Evolutionary conservation across 2,797 vertebrate genomes (phyloP).

Genomic region (Sus cebifrons): DNA sequence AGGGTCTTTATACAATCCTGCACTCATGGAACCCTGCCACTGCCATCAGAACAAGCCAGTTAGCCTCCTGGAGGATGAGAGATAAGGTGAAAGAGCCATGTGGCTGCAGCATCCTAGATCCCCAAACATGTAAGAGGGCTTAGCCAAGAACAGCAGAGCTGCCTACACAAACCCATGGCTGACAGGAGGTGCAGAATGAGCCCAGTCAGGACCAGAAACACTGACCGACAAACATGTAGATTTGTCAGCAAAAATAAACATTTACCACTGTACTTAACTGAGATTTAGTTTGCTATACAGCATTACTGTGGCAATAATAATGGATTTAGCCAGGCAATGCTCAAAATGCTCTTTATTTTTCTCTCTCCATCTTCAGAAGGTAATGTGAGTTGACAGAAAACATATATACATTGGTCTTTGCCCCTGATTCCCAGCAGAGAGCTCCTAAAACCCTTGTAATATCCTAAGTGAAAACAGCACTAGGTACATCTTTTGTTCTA

Average conservation of each 20-base stretch:
- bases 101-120: neutral
- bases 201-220: neutral
- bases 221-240: neutral
- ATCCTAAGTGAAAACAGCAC: neutral
- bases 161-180: neutral
- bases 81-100: neutral
- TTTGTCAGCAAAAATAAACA: conserved; percentile 33
- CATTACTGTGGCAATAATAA: neutral
- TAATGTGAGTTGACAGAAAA: neutral
- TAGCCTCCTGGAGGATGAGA: neutral
- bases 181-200: neutral
- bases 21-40: neutral
- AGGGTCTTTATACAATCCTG: neutral
- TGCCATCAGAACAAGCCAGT: neutral
- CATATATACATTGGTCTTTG: neutral
- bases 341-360: neutral
- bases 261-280: neutral
- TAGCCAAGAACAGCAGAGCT: neutral
- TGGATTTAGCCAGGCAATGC: neutral
- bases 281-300: neutral
- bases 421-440: neutral
- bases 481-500: neutral
- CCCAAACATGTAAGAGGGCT: neutral
- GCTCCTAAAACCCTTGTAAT: neutral
- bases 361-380: conserved; percentile 15